Conservation (phyloP, 2,888 invertebrate species). For the Peribatodes rhomboidaria region DNA sequence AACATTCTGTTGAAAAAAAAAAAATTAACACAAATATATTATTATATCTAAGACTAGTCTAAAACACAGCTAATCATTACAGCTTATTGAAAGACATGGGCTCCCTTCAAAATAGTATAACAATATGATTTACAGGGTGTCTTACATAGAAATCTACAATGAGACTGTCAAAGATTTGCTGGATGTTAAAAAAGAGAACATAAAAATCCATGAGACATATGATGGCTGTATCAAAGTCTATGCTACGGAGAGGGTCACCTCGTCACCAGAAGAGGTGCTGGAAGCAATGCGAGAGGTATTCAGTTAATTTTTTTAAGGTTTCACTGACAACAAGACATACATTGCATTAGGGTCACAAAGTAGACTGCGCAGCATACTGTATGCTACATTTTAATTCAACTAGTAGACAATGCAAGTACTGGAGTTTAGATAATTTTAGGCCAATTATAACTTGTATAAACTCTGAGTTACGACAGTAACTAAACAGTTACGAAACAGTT, state of each 20-base stretch:
- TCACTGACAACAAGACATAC: not conserved
- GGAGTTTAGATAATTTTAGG: no score
- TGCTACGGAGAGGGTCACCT: constrained; percentile 88
- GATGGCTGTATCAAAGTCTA: constrained; percentile 88
- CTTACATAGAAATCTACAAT: constrained; percentile 96
- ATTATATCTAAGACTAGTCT: no score
- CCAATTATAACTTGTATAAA: no score
- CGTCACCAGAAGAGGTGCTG: constrained; percentile 87
- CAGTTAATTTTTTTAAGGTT: not conserved
- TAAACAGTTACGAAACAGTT: no score
- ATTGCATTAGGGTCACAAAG: not conserved
- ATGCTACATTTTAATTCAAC: no score
- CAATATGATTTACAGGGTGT: constrained; percentile 86
- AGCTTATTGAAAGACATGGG: no score
- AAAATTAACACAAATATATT: no score
- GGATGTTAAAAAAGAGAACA: constrained; percentile 84
- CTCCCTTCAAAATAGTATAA: not conserved
- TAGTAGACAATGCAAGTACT: no score
- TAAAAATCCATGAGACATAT: constrained; percentile 89
- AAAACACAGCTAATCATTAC: no score
- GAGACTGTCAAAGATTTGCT: constrained; percentile 93
- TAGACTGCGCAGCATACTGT: no score
- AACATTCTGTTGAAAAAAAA: no score
- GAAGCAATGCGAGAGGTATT: constrained; percentile 83
- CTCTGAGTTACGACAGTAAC: no score